Base-by-base conservation (phyloP, 2,888 invertebrate species). In the Drosophila prostipennis region DNA sequence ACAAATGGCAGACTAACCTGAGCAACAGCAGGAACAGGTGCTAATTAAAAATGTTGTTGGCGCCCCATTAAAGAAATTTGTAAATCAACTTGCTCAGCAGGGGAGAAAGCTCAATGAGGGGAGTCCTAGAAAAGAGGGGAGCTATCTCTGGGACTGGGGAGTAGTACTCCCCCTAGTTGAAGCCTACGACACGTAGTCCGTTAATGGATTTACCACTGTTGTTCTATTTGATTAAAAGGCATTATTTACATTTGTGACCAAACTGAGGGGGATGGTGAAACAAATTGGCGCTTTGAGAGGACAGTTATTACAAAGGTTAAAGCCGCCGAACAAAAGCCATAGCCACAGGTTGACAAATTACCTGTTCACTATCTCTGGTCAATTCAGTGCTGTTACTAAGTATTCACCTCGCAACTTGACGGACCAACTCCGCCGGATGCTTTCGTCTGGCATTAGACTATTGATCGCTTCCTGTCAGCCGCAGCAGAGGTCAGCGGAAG, bases 31-130 rank as follows among this genome's bases (percentile, higher is more conserved):
- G 19, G 32, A 43, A 49, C 56, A 68, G 89, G 90, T 90, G 89
- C 89, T 90, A 90, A 90, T 90, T 90, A 90, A 90, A 90, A 90
- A 89, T 89, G 89, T 89, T 90, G 90, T 90, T 83, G 90, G 85
- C 89, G 90, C 89, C 90, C 81, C 90, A 89, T 90, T 90, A 89
- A 89, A 83, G 78, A 80, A 80, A 85, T 86, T 87, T 87, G 81
- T 85, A 76, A 76, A 80, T 78, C 77, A 81, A 72, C 70, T 75
- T 79, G 73, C 61, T 10, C 74, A 69, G 72, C 74, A 54, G 56
- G 74, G 48, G 29, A 59, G 14, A 65, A 80, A 71, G 49, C 34
- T 65, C 56, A 14, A 34, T 10, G 13, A 40, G 45, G 59, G 37
- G 14, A 11, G 3, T 1, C 10, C 3, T 39, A 6, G 8, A 32